phyloP scores from a whole-genome alignment of 2,888 invertebrate genomes.

The Oligia fasciuncula region DNA sequence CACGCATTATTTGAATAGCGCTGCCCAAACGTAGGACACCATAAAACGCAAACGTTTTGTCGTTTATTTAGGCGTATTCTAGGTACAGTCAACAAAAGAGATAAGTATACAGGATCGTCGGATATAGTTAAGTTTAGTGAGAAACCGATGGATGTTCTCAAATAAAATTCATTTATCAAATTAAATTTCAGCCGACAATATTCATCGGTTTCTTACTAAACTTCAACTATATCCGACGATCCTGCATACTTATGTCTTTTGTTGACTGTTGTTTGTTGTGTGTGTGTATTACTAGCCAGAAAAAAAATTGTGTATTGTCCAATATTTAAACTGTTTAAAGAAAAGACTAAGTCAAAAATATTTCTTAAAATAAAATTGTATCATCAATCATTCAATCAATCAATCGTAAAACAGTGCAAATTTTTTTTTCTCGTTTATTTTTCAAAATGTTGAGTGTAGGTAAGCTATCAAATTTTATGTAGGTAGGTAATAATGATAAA shows the following conservation, averaged over 20 bases:
- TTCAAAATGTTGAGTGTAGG: not conserved
- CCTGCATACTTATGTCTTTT: no score
- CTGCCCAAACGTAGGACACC: not conserved
- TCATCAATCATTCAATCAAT: not conserved
- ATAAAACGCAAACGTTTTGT: no score
- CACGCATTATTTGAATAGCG: slow-evolving; percentile 37
- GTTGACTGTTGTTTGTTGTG: no score
- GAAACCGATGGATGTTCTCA: no score
- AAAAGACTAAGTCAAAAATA: not conserved
- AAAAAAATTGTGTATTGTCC: not conserved
- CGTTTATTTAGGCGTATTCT: no score
- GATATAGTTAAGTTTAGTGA: no score
- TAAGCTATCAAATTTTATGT: not conserved
- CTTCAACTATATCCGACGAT: no score
- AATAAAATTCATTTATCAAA: no score
- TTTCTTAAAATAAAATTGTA: not conserved
- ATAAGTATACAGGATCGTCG: no score
- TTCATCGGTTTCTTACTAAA: no score
- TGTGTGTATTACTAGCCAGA: not conserved
- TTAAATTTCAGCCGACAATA: no score
- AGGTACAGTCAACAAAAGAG: no score
- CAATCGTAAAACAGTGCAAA: not conserved
- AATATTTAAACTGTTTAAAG: not conserved
- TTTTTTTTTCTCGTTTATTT: not conserved
- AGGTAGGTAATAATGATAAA: not conserved